Evolutionary conservation across 1,140 invertebrate species (phyloP).

Genomic region (Heliothis subflexa): DNA sequence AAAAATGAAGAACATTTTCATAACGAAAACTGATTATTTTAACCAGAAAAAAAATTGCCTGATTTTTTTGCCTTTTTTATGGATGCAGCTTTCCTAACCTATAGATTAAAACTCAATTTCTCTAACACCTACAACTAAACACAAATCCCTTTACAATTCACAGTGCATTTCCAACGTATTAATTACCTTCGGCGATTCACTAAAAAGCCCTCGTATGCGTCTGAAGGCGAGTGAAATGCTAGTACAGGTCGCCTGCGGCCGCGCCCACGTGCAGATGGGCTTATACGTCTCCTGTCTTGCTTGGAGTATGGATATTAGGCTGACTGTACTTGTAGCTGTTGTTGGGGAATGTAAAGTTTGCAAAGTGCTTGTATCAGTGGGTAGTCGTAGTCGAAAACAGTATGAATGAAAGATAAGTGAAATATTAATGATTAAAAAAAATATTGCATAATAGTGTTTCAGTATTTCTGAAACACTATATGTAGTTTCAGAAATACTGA

Average conservation of each 20-base stretch:
- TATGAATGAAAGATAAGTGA: no score
- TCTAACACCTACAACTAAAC: slow-evolving; percentile 13
- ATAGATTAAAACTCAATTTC: background rate
- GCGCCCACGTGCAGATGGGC: slow-evolving; percentile 65
- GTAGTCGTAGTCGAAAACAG: no score
- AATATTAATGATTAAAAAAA: no score
- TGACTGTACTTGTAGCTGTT: background rate
- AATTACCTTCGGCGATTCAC: slow-evolving; percentile 61
- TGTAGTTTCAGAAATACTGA: no score
- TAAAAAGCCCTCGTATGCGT: slow-evolving; percentile 52
- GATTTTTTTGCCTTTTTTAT: no score
- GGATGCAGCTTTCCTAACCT: no score
- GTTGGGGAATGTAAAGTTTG: background rate
- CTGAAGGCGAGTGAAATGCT: slow-evolving; percentile 51
- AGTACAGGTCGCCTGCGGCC: slow-evolving; percentile 61
- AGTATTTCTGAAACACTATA: background rate
- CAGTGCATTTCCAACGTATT: slow-evolving; percentile 44
- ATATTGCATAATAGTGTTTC: no score
- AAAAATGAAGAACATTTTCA: no score
- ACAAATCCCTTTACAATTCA: slow-evolving; percentile 7
- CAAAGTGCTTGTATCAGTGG: no score
- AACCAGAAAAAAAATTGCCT: no score
- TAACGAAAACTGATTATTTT: no score
- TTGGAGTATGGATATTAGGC: slow-evolving; percentile 47
- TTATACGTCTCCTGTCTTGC: slow-evolving; percentile 64